Conservation (phyloP, 2,888 invertebrate genomes). For the Monochamus alternatus region DNA sequence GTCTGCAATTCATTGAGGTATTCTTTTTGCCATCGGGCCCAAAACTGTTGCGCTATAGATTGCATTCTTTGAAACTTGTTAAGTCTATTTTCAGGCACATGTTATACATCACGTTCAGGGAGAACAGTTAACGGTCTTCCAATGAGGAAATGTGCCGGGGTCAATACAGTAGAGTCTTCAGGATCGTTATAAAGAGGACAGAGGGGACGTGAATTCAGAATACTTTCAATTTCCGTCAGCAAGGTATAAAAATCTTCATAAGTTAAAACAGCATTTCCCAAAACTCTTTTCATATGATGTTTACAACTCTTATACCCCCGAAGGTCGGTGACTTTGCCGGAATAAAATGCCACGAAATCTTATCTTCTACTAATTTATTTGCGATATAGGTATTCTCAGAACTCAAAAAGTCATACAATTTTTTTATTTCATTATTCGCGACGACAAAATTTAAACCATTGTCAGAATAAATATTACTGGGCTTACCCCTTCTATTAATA, state of each 20-base stretch:
- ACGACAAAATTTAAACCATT: slow-evolving; percentile 21
- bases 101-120: slow-evolving; percentile 29
- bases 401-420: slow-evolving; percentile 18
- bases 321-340: not conserved
- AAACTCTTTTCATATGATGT: slow-evolving; percentile 53
- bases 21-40: slow-evolving; percentile 42
- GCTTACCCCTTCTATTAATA: slow-evolving; percentile 4
- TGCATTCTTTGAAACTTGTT: slow-evolving; percentile 35
- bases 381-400: slow-evolving; percentile 9
- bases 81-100: slow-evolving; percentile 27
- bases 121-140: slow-evolving; percentile 54
- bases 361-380: slow-evolving; percentile 7
- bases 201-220: slow-evolving; percentile 56
- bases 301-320: slow-evolving; percentile 43
- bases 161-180: slow-evolving; percentile 40
- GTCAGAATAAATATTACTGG: slow-evolving; percentile 14
- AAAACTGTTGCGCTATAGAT: slow-evolving; percentile 40
- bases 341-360: not conserved
- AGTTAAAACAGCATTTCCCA: slow-evolving; percentile 49
- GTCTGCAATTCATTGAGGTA: slow-evolving; percentile 41
- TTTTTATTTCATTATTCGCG: slow-evolving; percentile 4
- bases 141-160: slow-evolving; percentile 51
- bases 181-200: slow-evolving; percentile 41
- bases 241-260: slow-evolving; percentile 55
- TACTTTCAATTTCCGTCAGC: slow-evolving; percentile 51